Conservation (phyloP, 2,888 invertebrate species). For the Lumbricus terrestris region DNA sequence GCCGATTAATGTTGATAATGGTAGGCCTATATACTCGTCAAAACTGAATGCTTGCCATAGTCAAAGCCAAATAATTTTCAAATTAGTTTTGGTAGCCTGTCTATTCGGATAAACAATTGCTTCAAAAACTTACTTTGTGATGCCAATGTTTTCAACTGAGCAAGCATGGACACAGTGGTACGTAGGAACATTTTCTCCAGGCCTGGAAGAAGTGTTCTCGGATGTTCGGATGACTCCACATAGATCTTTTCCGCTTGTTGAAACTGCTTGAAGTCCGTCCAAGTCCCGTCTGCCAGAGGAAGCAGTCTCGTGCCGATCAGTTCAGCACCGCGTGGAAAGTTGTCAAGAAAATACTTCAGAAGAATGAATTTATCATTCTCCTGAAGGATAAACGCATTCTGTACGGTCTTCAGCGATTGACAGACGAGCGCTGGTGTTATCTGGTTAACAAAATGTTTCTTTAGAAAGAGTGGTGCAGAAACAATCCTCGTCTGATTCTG, state of each 20-base stretch:
- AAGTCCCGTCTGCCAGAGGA: constrained; percentile 36
- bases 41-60: background rate
- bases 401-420: constrained; percentile 19
- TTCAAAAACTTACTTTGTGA: background rate
- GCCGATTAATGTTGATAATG: background rate
- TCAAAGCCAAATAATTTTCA: background rate
- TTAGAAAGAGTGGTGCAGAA: constrained; percentile 32
- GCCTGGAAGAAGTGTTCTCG: background rate
- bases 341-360: constrained; percentile 25
- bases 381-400: background rate
- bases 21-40: background rate
- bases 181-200: background rate
- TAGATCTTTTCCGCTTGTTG: constrained; percentile 13
- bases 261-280: constrained; percentile 29
- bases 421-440: constrained; percentile 28
- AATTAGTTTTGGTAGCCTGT: background rate
- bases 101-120: background rate
- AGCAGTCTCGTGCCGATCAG: constrained; percentile 33
- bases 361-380: constrained; percentile 22
- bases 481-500: constrained; percentile 16
- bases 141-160: background rate
- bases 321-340: constrained; percentile 11
- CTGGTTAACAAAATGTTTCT: constrained; percentile 29
- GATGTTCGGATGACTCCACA: background rate
- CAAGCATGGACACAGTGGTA: background rate